phyloP scores from a whole-genome alignment of 2,113 vertebrate species.

The Chroicocephalus ridibundus region DNA sequence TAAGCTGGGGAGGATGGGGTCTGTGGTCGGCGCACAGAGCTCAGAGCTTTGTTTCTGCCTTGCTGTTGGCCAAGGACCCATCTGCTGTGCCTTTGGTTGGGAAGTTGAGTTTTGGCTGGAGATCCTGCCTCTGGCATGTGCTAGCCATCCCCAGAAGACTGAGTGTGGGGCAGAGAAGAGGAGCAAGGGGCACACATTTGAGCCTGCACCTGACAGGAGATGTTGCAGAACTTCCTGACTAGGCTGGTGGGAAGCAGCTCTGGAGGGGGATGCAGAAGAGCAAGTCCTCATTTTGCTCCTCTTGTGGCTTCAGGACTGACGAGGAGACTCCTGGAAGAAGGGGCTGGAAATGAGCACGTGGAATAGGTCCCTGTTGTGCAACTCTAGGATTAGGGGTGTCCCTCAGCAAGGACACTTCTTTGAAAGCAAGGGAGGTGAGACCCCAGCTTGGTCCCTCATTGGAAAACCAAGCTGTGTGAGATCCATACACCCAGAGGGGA shows the following conservation, averaged over 20 bases:
- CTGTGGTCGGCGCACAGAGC: accelerated
- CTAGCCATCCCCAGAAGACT: accelerated
- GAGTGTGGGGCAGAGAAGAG: neutral
- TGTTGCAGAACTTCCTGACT: neutral
- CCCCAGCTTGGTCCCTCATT: neutral
- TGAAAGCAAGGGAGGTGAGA: neutral
- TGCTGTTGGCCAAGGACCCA: neutral
- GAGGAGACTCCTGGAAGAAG: neutral
- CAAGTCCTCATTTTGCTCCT: neutral
- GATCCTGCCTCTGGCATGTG: neutral
- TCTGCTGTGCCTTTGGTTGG: accelerated
- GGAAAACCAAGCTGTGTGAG: neutral
- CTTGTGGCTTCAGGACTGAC: neutral
- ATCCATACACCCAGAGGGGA: neutral
- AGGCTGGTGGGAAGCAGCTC: accelerated
- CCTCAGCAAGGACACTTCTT: neutral
- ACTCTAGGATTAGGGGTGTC: neutral
- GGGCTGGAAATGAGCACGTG: neutral
- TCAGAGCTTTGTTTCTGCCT: neutral
- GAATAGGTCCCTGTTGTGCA: accelerated
- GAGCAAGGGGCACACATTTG: neutral
- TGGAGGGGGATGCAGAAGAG: neutral
- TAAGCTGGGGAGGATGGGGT: neutral
- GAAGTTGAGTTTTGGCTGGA: neutral
- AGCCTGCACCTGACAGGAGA: neutral